Conservation (phyloP, 2,888 invertebrate species). For the Diadromus collaris region DNA sequence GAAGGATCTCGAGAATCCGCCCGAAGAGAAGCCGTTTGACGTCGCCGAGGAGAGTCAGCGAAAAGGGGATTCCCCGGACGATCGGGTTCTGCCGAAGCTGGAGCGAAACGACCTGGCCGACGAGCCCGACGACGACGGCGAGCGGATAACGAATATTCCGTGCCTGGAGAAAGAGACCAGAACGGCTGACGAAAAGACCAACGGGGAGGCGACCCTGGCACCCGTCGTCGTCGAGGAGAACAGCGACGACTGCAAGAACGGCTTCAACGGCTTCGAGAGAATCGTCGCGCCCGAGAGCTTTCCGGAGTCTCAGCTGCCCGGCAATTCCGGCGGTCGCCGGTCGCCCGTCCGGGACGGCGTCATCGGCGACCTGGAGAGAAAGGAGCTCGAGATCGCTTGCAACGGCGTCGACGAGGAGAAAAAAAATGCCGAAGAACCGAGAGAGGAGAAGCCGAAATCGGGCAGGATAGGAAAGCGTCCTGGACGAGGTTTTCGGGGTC, state of each 20-base stretch:
- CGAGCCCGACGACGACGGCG: conserved; percentile 24
- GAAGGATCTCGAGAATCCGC: conserved; percentile 31
- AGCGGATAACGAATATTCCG: conserved; percentile 54
- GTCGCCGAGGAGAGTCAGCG: conserved; percentile 45
- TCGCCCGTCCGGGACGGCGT: conserved; percentile 28
- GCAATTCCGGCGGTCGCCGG: conserved; percentile 21
- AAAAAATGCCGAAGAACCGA: conserved; percentile 37
- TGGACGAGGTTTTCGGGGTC: conserved; percentile 68
- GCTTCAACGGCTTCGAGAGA: conserved; percentile 56
- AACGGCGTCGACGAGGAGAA: conserved; percentile 62
- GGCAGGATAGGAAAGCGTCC: conserved; percentile 65
- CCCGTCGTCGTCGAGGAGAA: not conserved
- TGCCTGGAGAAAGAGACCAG: conserved; percentile 54
- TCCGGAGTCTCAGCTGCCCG: conserved; percentile 52
- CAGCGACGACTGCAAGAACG: conserved; percentile 53
- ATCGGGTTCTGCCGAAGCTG: conserved; percentile 52
- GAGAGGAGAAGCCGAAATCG: conserved; percentile 47
- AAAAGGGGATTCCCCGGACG: conserved; percentile 48
- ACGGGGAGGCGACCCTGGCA: conserved; percentile 10
- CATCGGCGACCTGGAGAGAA: conserved; percentile 13
- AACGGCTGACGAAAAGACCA: conserved; percentile 25
- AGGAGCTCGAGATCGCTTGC: conserved; percentile 48
- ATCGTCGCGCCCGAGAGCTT: conserved; percentile 50
- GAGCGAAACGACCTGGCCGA: conserved; percentile 52
- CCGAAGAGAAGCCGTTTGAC: conserved; percentile 42